phyloP scores from a whole-genome alignment of 2,888 invertebrate species.

The Xanthostigma xanthostigma region DNA sequence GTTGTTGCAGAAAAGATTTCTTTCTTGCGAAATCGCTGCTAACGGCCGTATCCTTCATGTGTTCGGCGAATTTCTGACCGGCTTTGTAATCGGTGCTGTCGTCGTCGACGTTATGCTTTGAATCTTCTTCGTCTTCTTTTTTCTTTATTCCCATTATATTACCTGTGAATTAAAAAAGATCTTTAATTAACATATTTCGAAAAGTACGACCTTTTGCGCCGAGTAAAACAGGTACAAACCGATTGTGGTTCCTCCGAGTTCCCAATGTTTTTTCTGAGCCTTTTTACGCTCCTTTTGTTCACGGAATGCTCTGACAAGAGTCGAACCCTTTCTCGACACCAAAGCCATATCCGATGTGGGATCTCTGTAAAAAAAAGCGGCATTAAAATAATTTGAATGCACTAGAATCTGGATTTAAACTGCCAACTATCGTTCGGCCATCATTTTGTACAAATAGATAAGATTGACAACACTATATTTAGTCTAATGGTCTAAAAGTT shows the following conservation, averaged over 20 bases:
- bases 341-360: constrained; percentile 97
- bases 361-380: constrained; percentile 42
- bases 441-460: no score
- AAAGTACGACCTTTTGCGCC: not conserved
- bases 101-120: constrained; percentile 41
- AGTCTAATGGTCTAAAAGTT: no score
- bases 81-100: constrained; percentile 77
- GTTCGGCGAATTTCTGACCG: constrained; percentile 93
- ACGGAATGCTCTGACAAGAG: constrained; percentile 74
- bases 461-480: no score
- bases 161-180: constrained; percentile 28
- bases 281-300: constrained; percentile 95
- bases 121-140: constrained; percentile 65
- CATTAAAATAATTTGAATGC: not conserved
- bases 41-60: constrained; percentile 63
- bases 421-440: no score
- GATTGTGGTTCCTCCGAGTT: constrained; percentile 87
- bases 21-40: constrained; percentile 75
- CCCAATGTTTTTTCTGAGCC: constrained; percentile 98
- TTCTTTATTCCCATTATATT: constrained; percentile 91
- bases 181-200: not conserved
- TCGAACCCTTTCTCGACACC: constrained; percentile 85
- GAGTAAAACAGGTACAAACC: constrained; percentile 31
- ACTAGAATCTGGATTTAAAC: constrained; percentile 4
- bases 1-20: constrained; percentile 70